Conservation (phyloP, 2,113 vertebrate species). For the Beaufortia kweichowensis region DNA sequence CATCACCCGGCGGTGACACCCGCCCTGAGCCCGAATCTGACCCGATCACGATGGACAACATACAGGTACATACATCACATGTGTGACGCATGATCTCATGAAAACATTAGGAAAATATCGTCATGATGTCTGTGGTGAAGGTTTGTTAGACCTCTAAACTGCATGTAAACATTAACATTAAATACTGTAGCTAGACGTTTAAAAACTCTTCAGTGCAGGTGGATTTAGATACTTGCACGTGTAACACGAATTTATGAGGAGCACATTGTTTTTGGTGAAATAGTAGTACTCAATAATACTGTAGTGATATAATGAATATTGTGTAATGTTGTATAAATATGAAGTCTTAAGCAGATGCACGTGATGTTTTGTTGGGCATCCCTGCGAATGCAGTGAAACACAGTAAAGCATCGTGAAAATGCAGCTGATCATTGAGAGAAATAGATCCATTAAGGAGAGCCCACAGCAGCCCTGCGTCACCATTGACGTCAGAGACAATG, state of each 20-base stretch:
- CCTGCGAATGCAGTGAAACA: conserved; percentile 11
- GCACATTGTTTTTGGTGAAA: background rate
- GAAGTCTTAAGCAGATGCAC: too few relatives aligned
- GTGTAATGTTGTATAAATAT: too few relatives aligned
- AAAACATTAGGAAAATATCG: too few relatives aligned
- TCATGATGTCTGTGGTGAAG: too few relatives aligned
- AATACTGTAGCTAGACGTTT: too few relatives aligned
- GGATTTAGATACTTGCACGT: background rate
- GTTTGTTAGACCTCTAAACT: too few relatives aligned
- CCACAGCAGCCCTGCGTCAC: conserved; percentile 95
- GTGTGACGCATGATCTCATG: background rate
- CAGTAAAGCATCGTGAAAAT: conserved; percentile 42
- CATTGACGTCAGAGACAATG: conserved; percentile 93
- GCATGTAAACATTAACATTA: too few relatives aligned
- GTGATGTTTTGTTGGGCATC: conserved; percentile 28
- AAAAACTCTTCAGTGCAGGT: too few relatives aligned
- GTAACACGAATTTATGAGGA: background rate
- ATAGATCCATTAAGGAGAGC: conserved; percentile 99
- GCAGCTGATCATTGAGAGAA: conserved; percentile 95
- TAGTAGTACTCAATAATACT: too few relatives aligned
- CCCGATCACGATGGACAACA: conserved; percentile 80
- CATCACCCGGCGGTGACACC: conserved; percentile 81
- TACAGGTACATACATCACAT: conserved; percentile 76
- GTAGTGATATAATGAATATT: too few relatives aligned
- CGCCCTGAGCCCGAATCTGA: conserved; percentile 76